Percentiles rank a stretch among this genome's conserved stretches.
These are phyloP conservation scores for Antedon bifida DNA, from an alignment of 35 echinoderm and acorn worm species.

Conservation along the genomic window DNA sequence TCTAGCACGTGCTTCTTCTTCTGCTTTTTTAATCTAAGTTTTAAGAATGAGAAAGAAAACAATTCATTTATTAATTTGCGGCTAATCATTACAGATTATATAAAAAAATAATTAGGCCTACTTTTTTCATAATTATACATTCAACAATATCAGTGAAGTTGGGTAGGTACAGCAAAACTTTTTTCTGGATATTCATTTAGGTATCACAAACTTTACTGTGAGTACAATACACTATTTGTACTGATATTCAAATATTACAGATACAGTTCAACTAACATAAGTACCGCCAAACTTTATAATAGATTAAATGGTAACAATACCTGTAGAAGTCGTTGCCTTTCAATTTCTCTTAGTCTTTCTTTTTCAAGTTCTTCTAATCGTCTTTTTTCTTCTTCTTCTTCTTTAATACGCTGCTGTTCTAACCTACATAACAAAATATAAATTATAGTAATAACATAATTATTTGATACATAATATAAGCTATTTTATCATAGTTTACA, in stretches of 20 bases:
- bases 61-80: not conserved
- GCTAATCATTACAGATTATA: not conserved
- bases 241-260: too few species aligned
- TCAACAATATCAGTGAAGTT: too few species aligned
- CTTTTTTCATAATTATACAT: too few species aligned
- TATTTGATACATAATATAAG: not conserved
- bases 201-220: too few species aligned
- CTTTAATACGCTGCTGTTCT: conserved; percentile 14
- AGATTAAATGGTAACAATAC: conserved; percentile 8
- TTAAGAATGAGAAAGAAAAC: not conserved
- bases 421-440: conserved; percentile 5
- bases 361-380: conserved; percentile 30
- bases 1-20: conserved; percentile 61
- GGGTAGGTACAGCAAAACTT: too few species aligned
- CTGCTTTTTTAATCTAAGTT: conserved; percentile 46
- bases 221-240: too few species aligned
- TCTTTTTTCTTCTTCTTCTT: conserved; percentile 47
- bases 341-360: conserved; percentile 37
- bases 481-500: too few species aligned
- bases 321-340: conserved; percentile 47
- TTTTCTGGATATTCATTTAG: too few species aligned
- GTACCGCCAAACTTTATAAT: not conserved
- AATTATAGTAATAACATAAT: not conserved
- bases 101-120: not conserved
- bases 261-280: too few species aligned